Percentiles rank a stretch among this genome's conserved stretches.
Conservation (phyloP, 2,113 vertebrate genomes). For the Lasiurus borealis region DNA sequence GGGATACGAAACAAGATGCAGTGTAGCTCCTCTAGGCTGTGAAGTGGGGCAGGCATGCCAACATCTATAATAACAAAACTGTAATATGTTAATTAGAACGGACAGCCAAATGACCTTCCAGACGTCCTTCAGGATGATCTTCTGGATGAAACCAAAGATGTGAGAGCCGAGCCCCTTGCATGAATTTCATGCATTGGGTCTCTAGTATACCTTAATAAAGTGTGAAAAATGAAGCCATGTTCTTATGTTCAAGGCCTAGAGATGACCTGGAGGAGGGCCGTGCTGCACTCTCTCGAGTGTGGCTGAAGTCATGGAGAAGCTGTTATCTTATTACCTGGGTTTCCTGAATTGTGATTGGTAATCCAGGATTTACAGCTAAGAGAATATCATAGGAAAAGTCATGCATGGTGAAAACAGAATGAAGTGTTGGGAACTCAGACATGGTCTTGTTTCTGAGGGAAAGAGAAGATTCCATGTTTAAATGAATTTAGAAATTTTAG, state of each 20-base stretch:
- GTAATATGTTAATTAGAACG: too few relatives aligned
- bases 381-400: background rate
- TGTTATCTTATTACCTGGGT: background rate
- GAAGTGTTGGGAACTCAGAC: background rate
- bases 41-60: background rate
- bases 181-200: too few relatives aligned
- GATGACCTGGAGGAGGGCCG: background rate
- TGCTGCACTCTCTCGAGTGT: background rate
- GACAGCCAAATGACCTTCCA: too few relatives aligned
- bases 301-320: background rate
- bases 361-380: background rate
- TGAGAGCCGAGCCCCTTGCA: too few relatives aligned
- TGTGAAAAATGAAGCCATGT: background rate
- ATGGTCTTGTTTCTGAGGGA: background rate
- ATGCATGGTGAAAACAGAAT: background rate
- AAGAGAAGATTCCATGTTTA: background rate
- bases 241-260: background rate
- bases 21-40: background rate
- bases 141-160: too few relatives aligned
- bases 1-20: too few relatives aligned
- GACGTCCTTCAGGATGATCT: too few relatives aligned
- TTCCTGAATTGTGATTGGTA: background rate
- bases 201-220: background rate
- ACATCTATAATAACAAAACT: too few relatives aligned
- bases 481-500: background rate